Evolutionary conservation across 2,888 invertebrate genomes (phyloP), one percentile per base, ranked within the genome.

Genomic region (Platycnemis pennipes): DNA sequence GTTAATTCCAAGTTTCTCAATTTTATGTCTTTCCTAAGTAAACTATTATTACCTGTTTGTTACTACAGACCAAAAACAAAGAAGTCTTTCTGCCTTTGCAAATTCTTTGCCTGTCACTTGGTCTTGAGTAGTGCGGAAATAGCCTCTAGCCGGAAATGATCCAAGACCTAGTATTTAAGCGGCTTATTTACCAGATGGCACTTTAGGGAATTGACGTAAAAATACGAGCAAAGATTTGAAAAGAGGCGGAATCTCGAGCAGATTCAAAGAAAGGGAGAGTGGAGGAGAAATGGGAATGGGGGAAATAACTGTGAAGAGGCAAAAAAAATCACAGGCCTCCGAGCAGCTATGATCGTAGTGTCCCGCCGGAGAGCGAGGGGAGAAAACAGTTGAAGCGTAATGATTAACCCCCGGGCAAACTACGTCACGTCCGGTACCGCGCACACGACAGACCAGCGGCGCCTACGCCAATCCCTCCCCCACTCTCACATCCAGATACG

Each of bases 361-460:
- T 88, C 88, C 49, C 11, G 31, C 77, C 2, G 77, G 69, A 63
- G 63, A 63, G 63, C 22, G 26, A 26, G 42, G 44, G 53, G 56
- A 42, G 89, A 44, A 56, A 91, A n/a, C 91, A 63, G 91, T 44
- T 56, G 91, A 91, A 63, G 91, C 91, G 91, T 91, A 91, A 91
- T 91, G 49, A 91, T 91, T 63, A 56, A 44, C 44, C 69, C 19
- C 26, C 46, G 56, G 91, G 91, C 5, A 69, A 22, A 22, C 45
- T 91, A 91, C 91, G 91, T 91, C 91, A 91, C 91, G 91, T 91
- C 91, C 91, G 91, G 91, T 91, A 91, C 91, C 63, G 53, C 63
- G 91, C 91, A 63, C 37, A 91, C 91, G 91, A 63, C 56, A 91
- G 91, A 91, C 91, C 91, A 44, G 63, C 49, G 91, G 91, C 91